phyloP scores from a whole-genome alignment of 2,888 invertebrate genomes.

The Caenorhabditis panamensis region DNA sequence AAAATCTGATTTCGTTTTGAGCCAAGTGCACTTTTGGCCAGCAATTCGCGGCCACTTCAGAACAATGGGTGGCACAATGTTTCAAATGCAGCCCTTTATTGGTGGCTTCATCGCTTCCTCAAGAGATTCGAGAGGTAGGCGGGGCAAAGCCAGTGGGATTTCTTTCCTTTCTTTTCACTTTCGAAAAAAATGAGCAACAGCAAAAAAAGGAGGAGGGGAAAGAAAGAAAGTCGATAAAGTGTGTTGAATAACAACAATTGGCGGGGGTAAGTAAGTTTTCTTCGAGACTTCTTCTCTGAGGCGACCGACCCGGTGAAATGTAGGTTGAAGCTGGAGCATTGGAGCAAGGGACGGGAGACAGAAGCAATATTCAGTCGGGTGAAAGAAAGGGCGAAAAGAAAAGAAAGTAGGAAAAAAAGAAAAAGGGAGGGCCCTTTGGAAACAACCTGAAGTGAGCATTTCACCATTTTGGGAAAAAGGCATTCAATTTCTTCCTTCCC shows the following conservation, averaged over 20 bases:
- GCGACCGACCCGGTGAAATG: constrained; percentile 23
- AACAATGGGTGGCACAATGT: constrained; percentile 50
- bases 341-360: constrained; percentile 9
- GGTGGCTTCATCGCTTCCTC: constrained; percentile 24
- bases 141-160: constrained; percentile 11
- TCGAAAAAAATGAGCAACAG: constrained; percentile 17
- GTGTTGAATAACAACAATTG: constrained; percentile 63
- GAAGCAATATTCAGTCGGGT: constrained; percentile 40
- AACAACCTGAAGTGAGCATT: constrained; percentile 50
- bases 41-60: constrained; percentile 44
- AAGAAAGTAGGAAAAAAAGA: constrained; percentile 4
- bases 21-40: constrained; percentile 55
- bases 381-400: constrained; percentile 24
- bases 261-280: constrained; percentile 62
- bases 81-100: constrained; percentile 46
- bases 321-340: constrained; percentile 11
- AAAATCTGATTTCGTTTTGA: constrained; percentile 56
- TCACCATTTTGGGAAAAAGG: constrained; percentile 24
- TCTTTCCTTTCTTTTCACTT: constrained; percentile 4
- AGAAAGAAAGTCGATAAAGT: constrained; percentile 50
- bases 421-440: constrained; percentile 12
- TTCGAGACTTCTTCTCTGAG: constrained; percentile 42
- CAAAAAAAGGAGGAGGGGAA: constrained; percentile 12
- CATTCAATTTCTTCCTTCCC: constrained; percentile 33
- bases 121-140: constrained; percentile 40